A percentile compares a stretch with the other conserved stretches of the same genome.
phyloP scores from a whole-genome alignment of 1,140 invertebrate genomes.

The Hirudo medicinalis region DNA sequence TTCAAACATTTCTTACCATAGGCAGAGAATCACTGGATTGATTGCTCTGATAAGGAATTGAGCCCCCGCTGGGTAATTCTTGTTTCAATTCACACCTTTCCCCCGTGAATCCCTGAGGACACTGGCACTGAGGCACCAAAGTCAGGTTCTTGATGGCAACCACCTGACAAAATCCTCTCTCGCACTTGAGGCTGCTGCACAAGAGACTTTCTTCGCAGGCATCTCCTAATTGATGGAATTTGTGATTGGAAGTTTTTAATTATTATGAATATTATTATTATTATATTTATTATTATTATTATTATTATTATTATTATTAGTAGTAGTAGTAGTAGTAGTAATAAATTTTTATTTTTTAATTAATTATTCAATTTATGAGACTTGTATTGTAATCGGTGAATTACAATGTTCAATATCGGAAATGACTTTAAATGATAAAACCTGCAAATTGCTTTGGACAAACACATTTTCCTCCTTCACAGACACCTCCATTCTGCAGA shows the following conservation, averaged over 20 bases:
- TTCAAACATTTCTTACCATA: too few species aligned
- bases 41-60: too few species aligned
- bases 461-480: not conserved
- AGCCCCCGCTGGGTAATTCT: too few species aligned
- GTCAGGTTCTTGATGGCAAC: not conserved
- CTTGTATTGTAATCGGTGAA: not conserved
- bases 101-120: not conserved
- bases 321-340: too few species aligned
- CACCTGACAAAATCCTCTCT: not conserved
- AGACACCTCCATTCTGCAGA: conserved; percentile 11
- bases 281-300: too few species aligned
- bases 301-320: too few species aligned
- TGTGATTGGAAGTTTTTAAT: not conserved
- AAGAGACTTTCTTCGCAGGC: not conserved
- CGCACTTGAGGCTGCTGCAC: not conserved
- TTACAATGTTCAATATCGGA: too few species aligned
- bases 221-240: not conserved
- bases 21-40: too few species aligned
- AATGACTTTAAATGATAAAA: not conserved
- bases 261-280: too few species aligned
- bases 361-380: not conserved
- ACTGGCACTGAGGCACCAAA: not conserved
- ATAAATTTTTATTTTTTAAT: not conserved
- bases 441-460: conserved; percentile 6
- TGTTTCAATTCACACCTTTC: not conserved